Evolutionary conservation across 2,888 invertebrate species (phyloP).

Genomic region (Campoplex capitator): DNA sequence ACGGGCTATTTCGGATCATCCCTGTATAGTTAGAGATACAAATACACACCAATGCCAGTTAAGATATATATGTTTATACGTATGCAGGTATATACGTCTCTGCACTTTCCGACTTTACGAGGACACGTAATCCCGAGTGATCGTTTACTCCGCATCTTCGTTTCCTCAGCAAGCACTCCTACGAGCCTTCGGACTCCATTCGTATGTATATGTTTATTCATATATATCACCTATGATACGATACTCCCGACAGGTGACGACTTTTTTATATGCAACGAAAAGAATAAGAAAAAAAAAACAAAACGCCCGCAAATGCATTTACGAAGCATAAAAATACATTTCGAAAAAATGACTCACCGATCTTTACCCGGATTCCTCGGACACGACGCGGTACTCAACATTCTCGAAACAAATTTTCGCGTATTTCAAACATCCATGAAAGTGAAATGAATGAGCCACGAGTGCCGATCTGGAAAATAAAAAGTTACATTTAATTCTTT

Average conservation of each 20-base stretch:
- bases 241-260: conserved; percentile 46
- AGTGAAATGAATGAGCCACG: not conserved
- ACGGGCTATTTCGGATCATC: conserved; percentile 58
- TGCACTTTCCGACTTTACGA: conserved; percentile 66
- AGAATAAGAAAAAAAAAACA: not conserved
- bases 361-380: conserved; percentile 10
- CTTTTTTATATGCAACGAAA: conserved; percentile 21
- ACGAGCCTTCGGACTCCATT: conserved; percentile 6
- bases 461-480: not conserved
- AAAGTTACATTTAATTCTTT: not conserved
- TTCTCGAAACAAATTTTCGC: not conserved
- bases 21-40: conserved; percentile 50
- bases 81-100: conserved; percentile 20
- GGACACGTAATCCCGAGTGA: conserved; percentile 62
- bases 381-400: not conserved
- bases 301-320: conserved; percentile 21
- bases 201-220: not conserved
- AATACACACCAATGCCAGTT: not conserved
- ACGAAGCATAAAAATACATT: conserved; percentile 1
- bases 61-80: conserved; percentile 9
- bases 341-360: conserved; percentile 41
- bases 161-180: conserved; percentile 6
- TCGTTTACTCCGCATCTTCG: conserved; percentile 54
- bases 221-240: conserved; percentile 26
- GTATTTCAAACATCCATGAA: not conserved